phyloP scores from a whole-genome alignment of 1,140 invertebrate genomes.

The Drosophila melanogaster region DNA sequence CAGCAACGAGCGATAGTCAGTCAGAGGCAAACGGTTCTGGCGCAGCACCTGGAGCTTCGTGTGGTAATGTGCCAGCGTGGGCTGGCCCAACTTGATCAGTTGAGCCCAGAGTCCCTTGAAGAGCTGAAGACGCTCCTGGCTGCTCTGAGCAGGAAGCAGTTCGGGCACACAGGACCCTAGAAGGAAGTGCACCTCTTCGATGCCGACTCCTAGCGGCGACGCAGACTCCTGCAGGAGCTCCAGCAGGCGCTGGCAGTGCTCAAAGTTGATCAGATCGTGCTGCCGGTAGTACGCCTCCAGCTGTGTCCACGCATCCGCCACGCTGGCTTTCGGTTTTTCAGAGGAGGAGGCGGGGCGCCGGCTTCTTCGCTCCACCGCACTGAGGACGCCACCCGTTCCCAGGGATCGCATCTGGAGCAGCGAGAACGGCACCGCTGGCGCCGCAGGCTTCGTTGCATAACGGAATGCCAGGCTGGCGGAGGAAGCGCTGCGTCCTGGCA shows the following conservation, averaged over 20 bases:
- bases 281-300: slow-evolving; percentile 68
- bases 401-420: slow-evolving; percentile 3
- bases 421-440: background rate
- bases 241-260: slow-evolving; percentile 56
- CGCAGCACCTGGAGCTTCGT: slow-evolving; percentile 63
- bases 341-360: background rate
- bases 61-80: slow-evolving; percentile 54
- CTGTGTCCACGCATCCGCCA: slow-evolving; percentile 51
- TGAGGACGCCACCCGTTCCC: background rate
- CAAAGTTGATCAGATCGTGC: slow-evolving; percentile 45
- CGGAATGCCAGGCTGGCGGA: background rate
- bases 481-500: background rate
- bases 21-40: slow-evolving; percentile 54
- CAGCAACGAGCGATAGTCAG: slow-evolving; percentile 62
- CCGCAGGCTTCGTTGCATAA: slow-evolving; percentile 4
- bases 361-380: background rate
- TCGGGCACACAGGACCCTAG: slow-evolving; percentile 68
- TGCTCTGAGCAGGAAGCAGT: slow-evolving; percentile 56
- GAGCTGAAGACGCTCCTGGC: slow-evolving; percentile 40
- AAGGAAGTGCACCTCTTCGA: slow-evolving; percentile 62
- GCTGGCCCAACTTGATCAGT: slow-evolving; percentile 47
- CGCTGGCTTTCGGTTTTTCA: background rate
- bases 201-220: slow-evolving; percentile 12
- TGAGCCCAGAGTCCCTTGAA: slow-evolving; percentile 65
- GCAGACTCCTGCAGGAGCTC: slow-evolving; percentile 28